A percentile compares a stretch with the other conserved stretches of the same genome.
phyloP scores from a whole-genome alignment of 1,140 invertebrate genomes.

The Hylaeus anthracinus region DNA sequence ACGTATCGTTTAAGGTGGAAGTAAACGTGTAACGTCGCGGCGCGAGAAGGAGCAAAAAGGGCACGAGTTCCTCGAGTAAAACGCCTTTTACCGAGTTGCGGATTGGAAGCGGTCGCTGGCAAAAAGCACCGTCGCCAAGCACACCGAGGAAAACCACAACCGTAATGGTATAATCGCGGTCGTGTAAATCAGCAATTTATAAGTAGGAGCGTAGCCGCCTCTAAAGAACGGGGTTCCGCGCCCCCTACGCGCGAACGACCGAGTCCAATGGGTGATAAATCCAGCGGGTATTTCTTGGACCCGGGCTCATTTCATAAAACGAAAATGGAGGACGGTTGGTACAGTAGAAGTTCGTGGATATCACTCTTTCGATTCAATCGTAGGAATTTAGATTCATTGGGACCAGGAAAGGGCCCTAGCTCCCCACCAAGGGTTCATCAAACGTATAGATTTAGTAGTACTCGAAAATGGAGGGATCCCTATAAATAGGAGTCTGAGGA shows the following conservation, averaged over 20 bases:
- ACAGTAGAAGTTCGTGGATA: no score
- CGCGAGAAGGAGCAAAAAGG: not conserved
- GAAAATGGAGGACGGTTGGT: no score
- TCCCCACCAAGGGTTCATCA: no score
- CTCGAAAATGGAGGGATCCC: no score
- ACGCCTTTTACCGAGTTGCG: conserved; percentile 24
- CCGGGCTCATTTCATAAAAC: no score
- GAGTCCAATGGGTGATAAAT: not conserved
- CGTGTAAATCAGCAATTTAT: conserved; percentile 45
- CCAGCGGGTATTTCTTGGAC: no score
- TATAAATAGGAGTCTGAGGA: no score
- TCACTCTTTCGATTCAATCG: no score
- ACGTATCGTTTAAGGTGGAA: not conserved
- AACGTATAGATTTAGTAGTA: no score
- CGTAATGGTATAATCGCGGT: conserved; percentile 38
- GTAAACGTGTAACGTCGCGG: not conserved
- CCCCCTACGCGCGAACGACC: not conserved
- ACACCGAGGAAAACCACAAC: conserved; percentile 20
- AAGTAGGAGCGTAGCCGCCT: conserved; percentile 7
- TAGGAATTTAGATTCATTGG: no score
- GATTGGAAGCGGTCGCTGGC: conserved; percentile 14
- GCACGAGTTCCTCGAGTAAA: not conserved
- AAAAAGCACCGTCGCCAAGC: conserved; percentile 10
- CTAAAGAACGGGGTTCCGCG: not conserved
- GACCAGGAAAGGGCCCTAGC: no score